Base-by-base conservation (phyloP, 1,140 invertebrate genomes). In the Forficula auricularia region DNA sequence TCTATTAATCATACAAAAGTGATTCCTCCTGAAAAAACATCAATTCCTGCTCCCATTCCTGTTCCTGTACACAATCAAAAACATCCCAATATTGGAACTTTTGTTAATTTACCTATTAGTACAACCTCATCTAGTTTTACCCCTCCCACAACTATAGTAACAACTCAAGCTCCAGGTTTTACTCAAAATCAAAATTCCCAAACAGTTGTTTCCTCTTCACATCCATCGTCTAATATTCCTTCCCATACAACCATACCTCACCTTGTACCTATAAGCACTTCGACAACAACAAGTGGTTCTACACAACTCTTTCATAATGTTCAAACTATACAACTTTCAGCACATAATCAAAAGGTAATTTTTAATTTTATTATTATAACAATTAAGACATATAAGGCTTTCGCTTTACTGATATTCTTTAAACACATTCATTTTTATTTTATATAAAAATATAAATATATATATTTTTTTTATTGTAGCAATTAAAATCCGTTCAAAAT, bases 261-360 rank as follows among this genome's bases (percentile, higher is more conserved):
- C 31, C 43, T 44, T 2, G 43, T 44, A 15, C 43, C 43, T 2
- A 38, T 44, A 6, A 34, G 34, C 2, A 2, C 35, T 13, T 14
- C 35, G 2, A n/a, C 30, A 13, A 7, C 15, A 12, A 34, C 13
- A 3, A 12, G 19, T 15, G 15, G 22, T 10, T 27, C 34, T 3
- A 14, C 20, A 16, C 32, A 33, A 15, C 37, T 44, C 35, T 51
- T 65, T n/a, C 64, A 67, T 19, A 57, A 67, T 4, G 65, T 71
- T 20, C 67, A 70, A 52, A 70, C 68, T 1, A 72, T 73, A 36
- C 70, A 72, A 46, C 51, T 73, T 22, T 72, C 71, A 1, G 66
- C 69, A 0, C 68, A 72, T 43, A 71, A 72, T 55, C 70, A 73
- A 50, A 66, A 67, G 52, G 59, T 65, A 40, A 43, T 43, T 15